phyloP scores from a whole-genome alignment of 53 echinoderm and acorn worm species.

The Stichopus horrens region DNA sequence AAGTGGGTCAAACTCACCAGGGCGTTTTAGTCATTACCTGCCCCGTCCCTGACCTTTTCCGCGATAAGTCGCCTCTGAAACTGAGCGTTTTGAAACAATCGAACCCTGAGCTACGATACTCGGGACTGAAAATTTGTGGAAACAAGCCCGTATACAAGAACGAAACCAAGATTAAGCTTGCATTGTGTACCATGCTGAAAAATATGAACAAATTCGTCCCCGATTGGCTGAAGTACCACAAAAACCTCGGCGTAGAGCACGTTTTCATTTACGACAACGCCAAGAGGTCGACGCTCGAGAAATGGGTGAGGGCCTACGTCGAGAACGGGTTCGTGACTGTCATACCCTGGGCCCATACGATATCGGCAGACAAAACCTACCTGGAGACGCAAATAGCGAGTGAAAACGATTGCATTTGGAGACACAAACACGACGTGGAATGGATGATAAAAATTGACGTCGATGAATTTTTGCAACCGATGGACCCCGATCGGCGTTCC shows the following conservation, averaged over 20 bases:
- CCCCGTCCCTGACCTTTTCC: constrained; percentile 50
- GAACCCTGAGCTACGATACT: background rate
- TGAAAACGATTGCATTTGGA: constrained; percentile 76
- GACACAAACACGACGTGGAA: constrained; percentile 44
- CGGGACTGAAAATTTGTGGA: constrained; percentile 51
- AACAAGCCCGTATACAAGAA: background rate
- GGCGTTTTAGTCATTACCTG: constrained; percentile 62
- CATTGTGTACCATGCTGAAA: constrained; percentile 69
- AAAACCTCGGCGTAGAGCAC: constrained; percentile 60
- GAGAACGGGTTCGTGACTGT: constrained; percentile 61
- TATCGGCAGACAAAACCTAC: constrained; percentile 59
- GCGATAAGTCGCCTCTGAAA: background rate
- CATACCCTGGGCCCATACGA: constrained; percentile 62
- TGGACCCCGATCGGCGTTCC: constrained; percentile 50
- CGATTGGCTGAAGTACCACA: constrained; percentile 63
- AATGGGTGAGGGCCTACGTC: constrained; percentile 17
- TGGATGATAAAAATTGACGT: constrained; percentile 79
- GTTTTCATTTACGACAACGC: constrained; percentile 74
- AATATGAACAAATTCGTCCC: constrained; percentile 58
- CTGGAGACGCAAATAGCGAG: constrained; percentile 69
- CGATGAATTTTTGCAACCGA: constrained; percentile 79
- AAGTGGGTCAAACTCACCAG: constrained; percentile 57
- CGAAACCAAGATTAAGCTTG: constrained; percentile 4
- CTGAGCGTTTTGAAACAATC: constrained; percentile 1
- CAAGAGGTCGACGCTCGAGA: constrained; percentile 14